Evolutionary conservation across 2,888 invertebrate species (phyloP), one percentile per base, ranked within the genome.

Genomic region (Syritta pipiens): DNA sequence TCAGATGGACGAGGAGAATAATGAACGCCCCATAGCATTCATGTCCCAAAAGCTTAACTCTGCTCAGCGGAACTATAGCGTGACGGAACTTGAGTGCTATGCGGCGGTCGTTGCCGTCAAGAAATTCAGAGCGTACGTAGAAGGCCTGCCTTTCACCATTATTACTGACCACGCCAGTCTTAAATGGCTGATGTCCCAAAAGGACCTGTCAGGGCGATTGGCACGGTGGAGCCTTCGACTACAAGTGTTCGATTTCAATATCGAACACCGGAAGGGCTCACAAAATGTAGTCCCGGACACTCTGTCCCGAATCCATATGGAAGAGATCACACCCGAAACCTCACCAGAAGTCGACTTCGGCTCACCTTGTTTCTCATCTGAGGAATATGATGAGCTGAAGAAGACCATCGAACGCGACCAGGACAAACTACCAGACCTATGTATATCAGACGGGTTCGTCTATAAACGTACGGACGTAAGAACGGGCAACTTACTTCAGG

Each of bases 21-120:
- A 48, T 10, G 69, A 81, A 9, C 24, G 40, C 4, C 71, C 62
- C 1, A 55, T 76, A 30, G 62, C 68, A 20, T 49, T 24, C 26
- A 51, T 59, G 37, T 59, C 65, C 2, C 44, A 65, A 12, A 57
- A 67, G 19, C 24, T 65, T 7, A 67, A 74, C 20, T 37, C 32
- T 2, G 35, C n/a, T 46, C 46, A 46, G 37, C 17, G 67, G 22
- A 67, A 57, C 12, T 72, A 49, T 12, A 44, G 14, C 1, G 32
- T 65, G 2, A 63, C 59, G 5, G 57, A 65, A 35, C 40, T 65
- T 22, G 74, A 72, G 6, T 46, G 55, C 24, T 17, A 14, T 20
- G 44, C 55, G 10, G 53, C 30, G 3, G 44, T 46, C 2, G n/a
- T 49, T 7, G 14, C 48, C 0, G 48, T 49, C 3, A 49, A 28